Evolutionary conservation across 1,140 invertebrate genomes (phyloP), one percentile per base, ranked within the genome.

Genomic region (Coelopa frigida): DNA sequence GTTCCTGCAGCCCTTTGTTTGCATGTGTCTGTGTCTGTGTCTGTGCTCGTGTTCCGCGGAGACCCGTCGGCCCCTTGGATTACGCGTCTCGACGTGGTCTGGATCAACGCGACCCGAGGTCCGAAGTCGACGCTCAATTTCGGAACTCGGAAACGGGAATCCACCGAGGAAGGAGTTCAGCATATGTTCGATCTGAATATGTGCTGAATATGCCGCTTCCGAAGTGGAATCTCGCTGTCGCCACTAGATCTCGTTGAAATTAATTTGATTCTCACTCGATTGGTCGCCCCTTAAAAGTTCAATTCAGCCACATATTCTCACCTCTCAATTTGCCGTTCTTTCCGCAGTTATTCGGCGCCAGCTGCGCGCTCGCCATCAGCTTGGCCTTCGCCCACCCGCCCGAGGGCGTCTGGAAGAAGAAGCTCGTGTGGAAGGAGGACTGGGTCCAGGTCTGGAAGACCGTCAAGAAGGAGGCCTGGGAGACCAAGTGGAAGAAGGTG

Each of bases 381-480:
- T 51, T 61, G 44, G 54, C 60, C 43, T 58, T 53, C 39, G 61
- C 65, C 45, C 75, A 72, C 56, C 67, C 77, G 46, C 81, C 80
- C 5, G 74, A 81, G 58, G 83, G 83, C 20, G 77, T 77, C 15
- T 84, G 79, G 65, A 78, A 84, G 52, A 84, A 84, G 68, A 85
- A 85, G 65, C 71, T 84, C 26, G 76, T 79, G 46, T 86, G 83
- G 84, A 83, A 83, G 62, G 76, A 79, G 43, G 82, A 85, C 36
- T 85, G 80, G 80, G 74, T 78, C 5, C 75, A 80, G 50, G 77
- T 79, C 8, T 85, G 82, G 82, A 79, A 80, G 58, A 81, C 77
- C 1, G 76, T 82, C 38, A 86, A 87, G 62, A 85, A 87, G 58
- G 75, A 86, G 57, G 81, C 79, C 72, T 79, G 80, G 56, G 72